phyloP scores from a whole-genome alignment of 2,888 invertebrate genomes.

The Tribolium freemani region DNA sequence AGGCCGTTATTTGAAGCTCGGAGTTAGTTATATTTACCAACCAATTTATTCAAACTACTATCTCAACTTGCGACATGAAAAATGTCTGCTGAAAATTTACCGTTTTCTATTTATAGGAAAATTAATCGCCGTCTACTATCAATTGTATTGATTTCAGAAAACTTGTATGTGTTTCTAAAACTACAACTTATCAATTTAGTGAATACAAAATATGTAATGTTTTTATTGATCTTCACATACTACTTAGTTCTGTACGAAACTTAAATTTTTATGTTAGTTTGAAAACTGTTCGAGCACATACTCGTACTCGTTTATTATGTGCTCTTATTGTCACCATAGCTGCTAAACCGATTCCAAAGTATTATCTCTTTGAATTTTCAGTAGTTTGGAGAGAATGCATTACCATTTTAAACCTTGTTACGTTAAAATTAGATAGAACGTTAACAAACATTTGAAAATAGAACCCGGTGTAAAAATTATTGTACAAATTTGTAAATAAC shows the following conservation, averaged over 20 bases:
- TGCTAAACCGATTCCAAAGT: constrained; percentile 1
- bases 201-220: too few relatives aligned
- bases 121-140: background rate
- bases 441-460: background rate
- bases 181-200: background rate
- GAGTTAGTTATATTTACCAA: background rate
- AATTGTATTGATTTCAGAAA: background rate
- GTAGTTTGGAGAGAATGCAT: background rate
- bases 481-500: too few relatives aligned
- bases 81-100: background rate
- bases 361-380: constrained; percentile 8
- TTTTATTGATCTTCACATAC: too few relatives aligned
- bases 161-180: background rate
- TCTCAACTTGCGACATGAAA: background rate
- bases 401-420: background rate
- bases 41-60: background rate
- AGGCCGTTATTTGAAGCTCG: background rate
- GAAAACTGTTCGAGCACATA: background rate
- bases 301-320: background rate
- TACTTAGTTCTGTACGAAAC: too few relatives aligned
- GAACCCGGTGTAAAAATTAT: background rate
- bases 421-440: background rate
- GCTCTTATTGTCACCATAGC: background rate
- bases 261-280: too few relatives aligned
- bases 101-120: background rate